These are phyloP conservation scores for Syngnathus floridae DNA, from an alignment of 2,113 vertebrate genomes.

Conservation along the genomic window DNA sequence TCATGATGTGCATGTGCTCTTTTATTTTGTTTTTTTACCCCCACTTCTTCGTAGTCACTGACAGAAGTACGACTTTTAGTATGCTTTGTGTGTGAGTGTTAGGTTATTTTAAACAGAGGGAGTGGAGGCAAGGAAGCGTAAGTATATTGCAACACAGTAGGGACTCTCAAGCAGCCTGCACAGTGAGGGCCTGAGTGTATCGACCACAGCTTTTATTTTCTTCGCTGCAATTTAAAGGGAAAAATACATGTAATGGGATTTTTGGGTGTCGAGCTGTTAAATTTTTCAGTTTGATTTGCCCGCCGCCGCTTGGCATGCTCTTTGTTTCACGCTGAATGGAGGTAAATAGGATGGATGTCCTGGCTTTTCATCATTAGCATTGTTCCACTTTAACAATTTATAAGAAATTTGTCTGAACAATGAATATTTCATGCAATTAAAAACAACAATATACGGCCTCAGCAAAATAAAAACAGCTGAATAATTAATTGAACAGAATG, in stretches of 20 bases:
- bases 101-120: constrained; percentile 62
- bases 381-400: constrained; percentile 79
- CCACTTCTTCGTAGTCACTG: constrained; percentile 5
- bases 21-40: no score
- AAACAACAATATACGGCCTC: constrained; percentile 72
- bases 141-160: constrained; percentile 54
- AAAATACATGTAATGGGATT: constrained; percentile 75
- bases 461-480: constrained; percentile 75
- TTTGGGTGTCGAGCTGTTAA: constrained; percentile 70
- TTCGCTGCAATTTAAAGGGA: constrained; percentile 71
- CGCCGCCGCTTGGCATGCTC: constrained; percentile 41
- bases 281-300: constrained; percentile 77
- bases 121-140: constrained; percentile 47
- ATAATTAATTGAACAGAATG: constrained; percentile 77
- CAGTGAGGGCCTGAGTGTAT: constrained; percentile 55
- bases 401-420: constrained; percentile 71
- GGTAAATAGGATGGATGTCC: constrained; percentile 72
- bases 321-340: constrained; percentile 66
- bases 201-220: constrained; percentile 67
- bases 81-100: constrained; percentile 33
- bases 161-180: constrained; percentile 53
- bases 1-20: constrained; percentile 17
- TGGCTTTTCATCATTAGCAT: constrained; percentile 75
- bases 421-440: constrained; percentile 76
- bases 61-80: constrained; percentile 38